Conservation (phyloP, 2,888 invertebrate genomes). For the Synanthedon myopaeformis region DNA sequence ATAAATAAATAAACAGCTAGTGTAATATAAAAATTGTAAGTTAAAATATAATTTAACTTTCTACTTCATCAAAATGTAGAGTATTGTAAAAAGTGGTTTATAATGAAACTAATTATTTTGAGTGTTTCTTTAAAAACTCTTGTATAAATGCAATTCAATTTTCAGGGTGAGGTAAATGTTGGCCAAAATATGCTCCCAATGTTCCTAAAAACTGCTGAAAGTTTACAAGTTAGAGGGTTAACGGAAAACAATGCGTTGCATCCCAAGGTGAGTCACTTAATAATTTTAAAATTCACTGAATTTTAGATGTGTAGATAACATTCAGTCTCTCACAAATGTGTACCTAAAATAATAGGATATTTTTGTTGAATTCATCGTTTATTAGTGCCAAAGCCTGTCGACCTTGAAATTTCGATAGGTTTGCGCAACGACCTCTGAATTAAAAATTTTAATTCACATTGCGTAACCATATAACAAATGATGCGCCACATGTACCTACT, state of each 20-base stretch:
- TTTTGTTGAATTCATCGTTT: neutral
- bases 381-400: slow-evolving; percentile 7
- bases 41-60: neutral
- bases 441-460: neutral
- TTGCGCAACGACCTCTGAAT: slow-evolving; percentile 18
- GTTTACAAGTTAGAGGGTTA: slow-evolving; percentile 88
- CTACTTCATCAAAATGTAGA: neutral
- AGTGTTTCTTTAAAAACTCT: neutral
- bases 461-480: neutral
- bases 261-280: slow-evolving; percentile 49
- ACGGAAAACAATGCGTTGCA: slow-evolving; percentile 84
- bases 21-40: neutral
- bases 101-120: neutral
- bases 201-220: slow-evolving; percentile 93
- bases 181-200: slow-evolving; percentile 91
- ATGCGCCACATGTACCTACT: neutral
- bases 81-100: neutral
- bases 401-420: slow-evolving; percentile 22
- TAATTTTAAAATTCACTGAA: neutral
- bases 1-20: too few relatives aligned
- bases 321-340: neutral
- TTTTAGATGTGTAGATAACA: neutral
- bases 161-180: slow-evolving; percentile 85
- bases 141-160: slow-evolving; percentile 7
- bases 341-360: neutral